These are phyloP conservation scores for Troides helena DNA, from an alignment of 2,888 invertebrate species.

Conservation along the genomic window DNA sequence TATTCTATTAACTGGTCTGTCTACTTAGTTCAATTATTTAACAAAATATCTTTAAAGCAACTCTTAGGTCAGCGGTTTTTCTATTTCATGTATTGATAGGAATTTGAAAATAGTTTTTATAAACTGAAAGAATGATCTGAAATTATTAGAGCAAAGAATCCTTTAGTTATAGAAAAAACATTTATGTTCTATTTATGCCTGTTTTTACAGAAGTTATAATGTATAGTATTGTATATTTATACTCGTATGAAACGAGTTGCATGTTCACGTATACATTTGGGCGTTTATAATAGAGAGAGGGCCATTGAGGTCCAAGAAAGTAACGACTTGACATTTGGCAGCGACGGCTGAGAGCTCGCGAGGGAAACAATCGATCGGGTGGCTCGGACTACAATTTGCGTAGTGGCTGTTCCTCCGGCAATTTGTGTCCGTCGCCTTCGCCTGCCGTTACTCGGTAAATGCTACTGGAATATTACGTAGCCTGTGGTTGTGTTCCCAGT, in stretches of 20 bases:
- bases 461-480: slow-evolving; percentile 77
- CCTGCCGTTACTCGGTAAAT: slow-evolving; percentile 75
- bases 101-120: no score
- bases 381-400: slow-evolving; percentile 67
- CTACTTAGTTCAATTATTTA: no score
- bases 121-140: no score
- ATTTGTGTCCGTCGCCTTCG: slow-evolving; percentile 75
- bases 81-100: no score
- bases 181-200: no score
- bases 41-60: no score
- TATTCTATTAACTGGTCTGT: no score
- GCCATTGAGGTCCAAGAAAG: slow-evolving; percentile 15
- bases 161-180: no score
- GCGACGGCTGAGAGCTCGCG: slow-evolving; percentile 17
- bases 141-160: no score
- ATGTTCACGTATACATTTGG: not conserved
- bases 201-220: no score
- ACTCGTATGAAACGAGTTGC: not conserved
- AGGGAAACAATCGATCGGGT: slow-evolving; percentile 63
- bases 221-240: not conserved
- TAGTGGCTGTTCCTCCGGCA: slow-evolving; percentile 73
- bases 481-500: slow-evolving; percentile 71
- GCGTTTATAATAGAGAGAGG: slow-evolving; percentile 2
- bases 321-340: slow-evolving; percentile 12
- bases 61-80: no score